Conservation (phyloP, 2,888 invertebrate species). For the Dryobota labecula region DNA sequence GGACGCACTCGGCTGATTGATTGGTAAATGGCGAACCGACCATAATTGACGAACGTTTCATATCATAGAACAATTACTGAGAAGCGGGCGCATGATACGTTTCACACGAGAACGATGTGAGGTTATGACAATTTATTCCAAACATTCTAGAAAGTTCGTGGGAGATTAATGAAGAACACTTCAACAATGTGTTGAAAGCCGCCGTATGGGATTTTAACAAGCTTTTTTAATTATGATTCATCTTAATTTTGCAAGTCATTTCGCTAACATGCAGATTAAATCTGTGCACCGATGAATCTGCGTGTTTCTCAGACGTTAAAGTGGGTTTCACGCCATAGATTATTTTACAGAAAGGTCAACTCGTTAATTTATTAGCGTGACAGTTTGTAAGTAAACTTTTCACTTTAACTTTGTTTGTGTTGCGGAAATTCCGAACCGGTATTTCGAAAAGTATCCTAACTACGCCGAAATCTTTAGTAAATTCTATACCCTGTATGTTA, state of each 20-base stretch:
- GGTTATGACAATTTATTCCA: conserved; percentile 54
- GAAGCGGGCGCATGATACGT: conserved; percentile 18
- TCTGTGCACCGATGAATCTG: conserved; percentile 49
- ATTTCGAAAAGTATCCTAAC: conserved; percentile 1
- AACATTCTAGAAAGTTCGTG: conserved; percentile 64
- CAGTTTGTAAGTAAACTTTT: conserved; percentile 46
- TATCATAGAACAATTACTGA: conserved; percentile 50
- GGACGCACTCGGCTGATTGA: too few species aligned
- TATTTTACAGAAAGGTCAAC: conserved; percentile 56
- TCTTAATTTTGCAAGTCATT: conserved; percentile 55
- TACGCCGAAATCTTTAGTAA: neutral
- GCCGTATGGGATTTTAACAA: conserved; percentile 33
- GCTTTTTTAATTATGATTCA: conserved; percentile 35
- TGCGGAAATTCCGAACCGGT: neutral
- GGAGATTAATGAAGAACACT: conserved; percentile 50
- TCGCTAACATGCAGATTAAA: conserved; percentile 52
- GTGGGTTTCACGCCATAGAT: conserved; percentile 23
- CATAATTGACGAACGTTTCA: conserved; percentile 50
- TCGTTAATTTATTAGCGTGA: conserved; percentile 57
- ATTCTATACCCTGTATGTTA: neutral
- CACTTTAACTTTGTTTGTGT: conserved; percentile 38
- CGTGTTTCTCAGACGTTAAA: conserved; percentile 39
- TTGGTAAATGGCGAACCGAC: conserved; percentile 23
- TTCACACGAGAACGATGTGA: conserved; percentile 58
- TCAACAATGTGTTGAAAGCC: conserved; percentile 53